Conservation (phyloP, 2,797 vertebrate species). For the Trichosurus vulpecula region DNA sequence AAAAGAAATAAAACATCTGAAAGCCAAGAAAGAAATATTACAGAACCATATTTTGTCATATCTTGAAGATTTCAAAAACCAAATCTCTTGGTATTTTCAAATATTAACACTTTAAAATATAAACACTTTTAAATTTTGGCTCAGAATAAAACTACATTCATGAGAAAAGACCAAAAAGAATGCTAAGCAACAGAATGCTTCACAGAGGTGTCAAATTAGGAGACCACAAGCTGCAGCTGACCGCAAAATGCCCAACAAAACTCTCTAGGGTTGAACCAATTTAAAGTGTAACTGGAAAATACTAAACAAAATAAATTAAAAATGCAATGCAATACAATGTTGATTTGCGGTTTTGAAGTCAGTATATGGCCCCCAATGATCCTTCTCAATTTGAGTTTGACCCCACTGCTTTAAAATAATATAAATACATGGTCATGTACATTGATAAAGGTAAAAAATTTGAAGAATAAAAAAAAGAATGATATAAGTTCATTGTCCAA, state of each 20-base stretch:
- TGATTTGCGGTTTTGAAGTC: background rate
- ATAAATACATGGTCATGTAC: background rate
- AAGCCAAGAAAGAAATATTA: background rate
- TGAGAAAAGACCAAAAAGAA: background rate
- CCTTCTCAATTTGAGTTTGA: background rate
- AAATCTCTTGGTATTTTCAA: background rate
- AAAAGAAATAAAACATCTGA: background rate
- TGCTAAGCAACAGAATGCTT: background rate
- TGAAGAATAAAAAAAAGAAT: background rate
- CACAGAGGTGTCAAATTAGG: background rate
- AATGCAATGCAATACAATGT: background rate
- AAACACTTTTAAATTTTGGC: background rate
- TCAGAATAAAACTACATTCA: background rate
- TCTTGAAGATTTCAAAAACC: background rate
- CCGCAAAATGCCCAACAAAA: background rate
- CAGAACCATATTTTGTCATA: background rate
- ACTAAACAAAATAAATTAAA: background rate
- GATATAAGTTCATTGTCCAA: background rate
- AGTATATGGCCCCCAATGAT: background rate
- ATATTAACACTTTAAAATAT: background rate
- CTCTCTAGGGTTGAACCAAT: background rate
- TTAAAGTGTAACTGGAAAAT: background rate
- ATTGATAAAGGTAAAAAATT: background rate
- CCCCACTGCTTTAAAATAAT: background rate
- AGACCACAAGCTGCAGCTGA: background rate